These are phyloP conservation scores for Acanthurus leucopareius DNA, from an alignment of 2,797 vertebrate species.

Conservation along the genomic window DNA sequence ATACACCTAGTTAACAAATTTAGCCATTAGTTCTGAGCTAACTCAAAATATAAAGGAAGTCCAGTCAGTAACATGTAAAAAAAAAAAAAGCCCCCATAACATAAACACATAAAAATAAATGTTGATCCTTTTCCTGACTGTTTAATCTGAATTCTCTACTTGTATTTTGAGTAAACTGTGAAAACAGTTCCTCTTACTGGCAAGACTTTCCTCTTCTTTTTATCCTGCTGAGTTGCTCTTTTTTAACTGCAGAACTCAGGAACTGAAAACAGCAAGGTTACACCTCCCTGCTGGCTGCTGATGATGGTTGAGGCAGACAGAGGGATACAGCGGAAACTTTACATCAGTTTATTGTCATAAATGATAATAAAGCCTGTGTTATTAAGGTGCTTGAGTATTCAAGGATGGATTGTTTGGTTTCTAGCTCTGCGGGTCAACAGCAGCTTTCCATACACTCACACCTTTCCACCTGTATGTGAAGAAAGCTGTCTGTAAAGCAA, in stretches of 20 bases:
- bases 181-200: constrained; percentile 10
- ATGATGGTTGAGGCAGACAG: background rate
- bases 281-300: background rate
- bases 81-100: background rate
- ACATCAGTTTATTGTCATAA: constrained; percentile 6
- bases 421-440: constrained; percentile 23
- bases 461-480: constrained; percentile 23
- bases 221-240: constrained; percentile 4
- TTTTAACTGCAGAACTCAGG: background rate
- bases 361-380: background rate
- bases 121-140: background rate
- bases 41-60: background rate
- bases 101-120: background rate
- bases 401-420: background rate
- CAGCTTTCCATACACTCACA: constrained; percentile 33
- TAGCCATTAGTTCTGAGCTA: too few species aligned
- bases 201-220: background rate
- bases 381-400: background rate
- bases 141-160: background rate
- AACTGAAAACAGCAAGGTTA: background rate
- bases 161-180: constrained; percentile 10
- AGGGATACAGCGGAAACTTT: background rate
- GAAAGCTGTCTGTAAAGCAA: constrained; percentile 49
- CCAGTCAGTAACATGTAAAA: background rate
- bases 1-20: too few species aligned